A percentile compares a stretch with the other conserved stretches of the same genome.
Conservation (phyloP, 1,140 invertebrate genomes). For the Ericerus pela region DNA sequence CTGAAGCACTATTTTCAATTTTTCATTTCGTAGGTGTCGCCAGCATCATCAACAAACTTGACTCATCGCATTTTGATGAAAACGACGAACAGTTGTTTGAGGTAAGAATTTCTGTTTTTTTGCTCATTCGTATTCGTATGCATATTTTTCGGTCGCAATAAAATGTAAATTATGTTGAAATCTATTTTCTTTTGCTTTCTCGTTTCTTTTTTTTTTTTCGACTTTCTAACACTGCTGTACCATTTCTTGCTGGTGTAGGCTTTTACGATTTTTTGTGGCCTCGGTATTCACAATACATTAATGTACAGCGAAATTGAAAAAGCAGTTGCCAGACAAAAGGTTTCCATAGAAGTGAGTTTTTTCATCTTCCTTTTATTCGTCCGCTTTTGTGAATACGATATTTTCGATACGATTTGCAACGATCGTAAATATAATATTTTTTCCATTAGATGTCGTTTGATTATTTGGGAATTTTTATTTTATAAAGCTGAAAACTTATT, state of each 20-base stretch:
- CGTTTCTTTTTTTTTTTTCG: background rate
- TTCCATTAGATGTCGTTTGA: too few species aligned
- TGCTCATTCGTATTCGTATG: background rate
- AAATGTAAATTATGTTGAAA: too few species aligned
- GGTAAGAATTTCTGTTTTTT: constrained; percentile 20
- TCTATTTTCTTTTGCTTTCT: background rate
- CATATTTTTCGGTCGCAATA: background rate
- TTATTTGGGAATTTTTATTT: too few species aligned
- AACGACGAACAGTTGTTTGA: constrained; percentile 41
- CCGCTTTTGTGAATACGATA: background rate
- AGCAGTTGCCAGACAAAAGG: constrained; percentile 45
- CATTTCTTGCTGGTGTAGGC: constrained; percentile 32
- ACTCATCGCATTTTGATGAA: constrained; percentile 37
- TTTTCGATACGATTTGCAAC: too few species aligned
- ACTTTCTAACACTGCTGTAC: background rate
- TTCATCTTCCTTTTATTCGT: background rate
- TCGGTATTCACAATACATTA: constrained; percentile 50
- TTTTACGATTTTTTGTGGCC: constrained; percentile 52
- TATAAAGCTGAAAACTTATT: too few species aligned
- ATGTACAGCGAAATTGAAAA: constrained; percentile 34
- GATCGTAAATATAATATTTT: too few species aligned
- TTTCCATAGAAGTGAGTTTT: constrained; percentile 40
- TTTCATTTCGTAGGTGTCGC: constrained; percentile 25
- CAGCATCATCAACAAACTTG: constrained; percentile 42
- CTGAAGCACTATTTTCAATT: background rate